phyloP scores from a whole-genome alignment of 2,797 vertebrate species.

The Poeciliopsis gracilis region DNA sequence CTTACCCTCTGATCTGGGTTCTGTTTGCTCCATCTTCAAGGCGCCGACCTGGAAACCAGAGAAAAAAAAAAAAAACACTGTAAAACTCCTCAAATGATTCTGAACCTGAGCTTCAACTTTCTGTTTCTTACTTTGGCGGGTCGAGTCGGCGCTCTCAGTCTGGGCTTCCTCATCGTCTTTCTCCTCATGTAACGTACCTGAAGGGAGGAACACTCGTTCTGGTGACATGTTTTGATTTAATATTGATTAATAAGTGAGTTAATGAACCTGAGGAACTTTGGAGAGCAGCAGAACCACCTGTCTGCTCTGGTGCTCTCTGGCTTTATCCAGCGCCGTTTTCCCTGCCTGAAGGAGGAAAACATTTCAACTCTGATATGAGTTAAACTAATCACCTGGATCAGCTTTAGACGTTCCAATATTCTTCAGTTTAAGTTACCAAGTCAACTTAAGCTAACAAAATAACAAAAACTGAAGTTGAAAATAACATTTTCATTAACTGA shows the following conservation, averaged over 20 bases:
- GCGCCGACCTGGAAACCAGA: constrained; percentile 1
- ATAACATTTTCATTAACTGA: no score
- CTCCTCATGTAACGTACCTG: constrained; percentile 7
- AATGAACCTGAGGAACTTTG: constrained; percentile 85
- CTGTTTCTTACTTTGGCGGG: constrained; percentile 5
- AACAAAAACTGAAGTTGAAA: no score
- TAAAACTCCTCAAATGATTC: background rate
- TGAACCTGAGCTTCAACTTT: background rate
- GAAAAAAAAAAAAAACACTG: background rate
- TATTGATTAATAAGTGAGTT: background rate
- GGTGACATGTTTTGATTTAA: background rate
- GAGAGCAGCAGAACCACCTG: constrained; percentile 87
- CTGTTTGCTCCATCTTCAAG: constrained; percentile 2
- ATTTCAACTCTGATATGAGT: background rate
- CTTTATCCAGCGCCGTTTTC: constrained; percentile 88
- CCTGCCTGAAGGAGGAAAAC: constrained; percentile 79
- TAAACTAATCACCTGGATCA: no score
- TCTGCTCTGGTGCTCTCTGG: constrained; percentile 86
- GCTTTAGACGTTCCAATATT: background rate
- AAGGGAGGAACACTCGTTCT: background rate
- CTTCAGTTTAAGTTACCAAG: background rate
- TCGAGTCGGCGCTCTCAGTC: background rate
- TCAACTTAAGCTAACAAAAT: no score
- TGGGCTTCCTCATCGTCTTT: constrained; percentile 9
- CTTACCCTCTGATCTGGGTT: background rate